phyloP scores from a whole-genome alignment of 2,888 invertebrate genomes.

The Chrysolina oricalcia region DNA sequence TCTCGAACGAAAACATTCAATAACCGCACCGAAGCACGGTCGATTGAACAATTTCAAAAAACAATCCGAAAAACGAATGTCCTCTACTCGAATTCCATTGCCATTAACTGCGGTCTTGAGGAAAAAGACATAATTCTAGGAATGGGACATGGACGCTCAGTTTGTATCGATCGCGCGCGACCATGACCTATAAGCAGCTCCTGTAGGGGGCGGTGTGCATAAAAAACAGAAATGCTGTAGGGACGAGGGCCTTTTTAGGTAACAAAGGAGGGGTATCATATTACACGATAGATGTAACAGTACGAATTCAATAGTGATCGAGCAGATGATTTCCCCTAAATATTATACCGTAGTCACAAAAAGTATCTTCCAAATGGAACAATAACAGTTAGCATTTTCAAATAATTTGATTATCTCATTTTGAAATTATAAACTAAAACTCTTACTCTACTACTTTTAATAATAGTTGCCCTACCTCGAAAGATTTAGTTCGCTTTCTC shows the following conservation, averaged over 20 bases:
- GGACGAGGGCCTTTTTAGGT: neutral
- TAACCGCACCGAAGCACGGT: slow-evolving; percentile 36
- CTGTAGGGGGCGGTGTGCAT: slow-evolving; percentile 33
- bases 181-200: slow-evolving; percentile 39
- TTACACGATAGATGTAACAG: neutral
- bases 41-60: slow-evolving; percentile 32
- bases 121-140: slow-evolving; percentile 15
- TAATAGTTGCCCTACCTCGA: too few relatives aligned
- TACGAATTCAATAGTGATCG: too few relatives aligned
- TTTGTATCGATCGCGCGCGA: slow-evolving; percentile 38
- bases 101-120: slow-evolving; percentile 33
- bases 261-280: slow-evolving; percentile 14
- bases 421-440: too few relatives aligned
- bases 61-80: slow-evolving; percentile 36
- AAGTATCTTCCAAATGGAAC: too few relatives aligned
- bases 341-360: too few relatives aligned
- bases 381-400: too few relatives aligned
- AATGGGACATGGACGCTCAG: neutral
- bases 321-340: too few relatives aligned
- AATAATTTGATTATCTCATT: too few relatives aligned
- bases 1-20: slow-evolving; percentile 29
- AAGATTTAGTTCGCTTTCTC: too few relatives aligned
- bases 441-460: too few relatives aligned
- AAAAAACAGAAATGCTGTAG: slow-evolving; percentile 23
- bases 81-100: slow-evolving; percentile 39